Conservation (phyloP, 2,797 vertebrate species). For the Myotis pilosus region DNA sequence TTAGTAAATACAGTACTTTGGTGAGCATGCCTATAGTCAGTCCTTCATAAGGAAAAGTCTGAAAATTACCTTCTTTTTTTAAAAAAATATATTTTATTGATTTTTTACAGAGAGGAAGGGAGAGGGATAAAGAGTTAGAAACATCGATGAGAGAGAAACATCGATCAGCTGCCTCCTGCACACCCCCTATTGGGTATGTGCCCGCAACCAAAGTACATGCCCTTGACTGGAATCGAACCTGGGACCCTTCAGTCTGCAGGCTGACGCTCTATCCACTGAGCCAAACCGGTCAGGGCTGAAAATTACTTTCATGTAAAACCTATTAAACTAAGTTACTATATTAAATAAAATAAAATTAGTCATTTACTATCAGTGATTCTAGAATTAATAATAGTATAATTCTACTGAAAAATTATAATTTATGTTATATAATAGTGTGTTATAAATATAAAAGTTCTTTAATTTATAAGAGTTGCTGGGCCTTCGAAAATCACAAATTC, state of each 20-base stretch:
- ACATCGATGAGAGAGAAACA: no score
- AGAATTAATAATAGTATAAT: no score
- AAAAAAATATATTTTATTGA: no score
- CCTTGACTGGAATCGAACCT: no score
- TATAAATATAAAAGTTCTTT: constrained; percentile 11
- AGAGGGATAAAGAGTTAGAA: no score
- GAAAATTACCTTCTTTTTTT: background rate
- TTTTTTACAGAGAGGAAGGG: no score
- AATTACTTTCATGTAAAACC: background rate
- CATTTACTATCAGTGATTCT: no score
- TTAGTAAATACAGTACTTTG: background rate
- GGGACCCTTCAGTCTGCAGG: no score
- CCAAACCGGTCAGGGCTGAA: background rate
- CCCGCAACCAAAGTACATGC: no score
- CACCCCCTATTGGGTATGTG: no score
- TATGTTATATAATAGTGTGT: background rate
- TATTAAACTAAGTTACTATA: background rate
- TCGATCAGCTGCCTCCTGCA: no score
- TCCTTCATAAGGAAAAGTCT: constrained; percentile 4
- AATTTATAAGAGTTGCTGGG: background rate
- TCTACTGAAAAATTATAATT: background rate
- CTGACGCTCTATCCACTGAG: no score
- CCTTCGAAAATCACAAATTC: background rate
- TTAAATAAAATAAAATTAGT: constrained; percentile 14
- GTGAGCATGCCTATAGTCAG: background rate